A percentile compares a stretch with the other conserved stretches of the same genome.
Evolutionary conservation across 2,888 invertebrate species (phyloP).

Genomic region (Heliconius cydno): DNA sequence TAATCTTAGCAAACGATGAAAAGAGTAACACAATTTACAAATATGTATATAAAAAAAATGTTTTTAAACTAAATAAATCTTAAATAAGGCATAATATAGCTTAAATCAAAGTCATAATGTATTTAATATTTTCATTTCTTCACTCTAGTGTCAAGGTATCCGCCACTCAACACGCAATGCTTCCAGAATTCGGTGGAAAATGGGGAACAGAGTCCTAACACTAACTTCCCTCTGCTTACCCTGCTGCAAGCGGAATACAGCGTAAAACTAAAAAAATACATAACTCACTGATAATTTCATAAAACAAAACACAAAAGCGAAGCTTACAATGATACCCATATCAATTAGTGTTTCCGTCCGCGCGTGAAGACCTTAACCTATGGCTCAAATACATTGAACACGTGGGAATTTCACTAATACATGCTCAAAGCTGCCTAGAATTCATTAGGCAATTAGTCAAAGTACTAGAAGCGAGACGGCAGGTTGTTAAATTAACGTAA

Average conservation of each 20-base stretch:
- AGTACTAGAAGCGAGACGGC: conserved; percentile 19
- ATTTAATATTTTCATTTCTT: no score
- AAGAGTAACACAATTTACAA: no score
- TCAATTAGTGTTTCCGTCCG: conserved; percentile 36
- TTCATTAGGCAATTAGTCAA: conserved; percentile 33
- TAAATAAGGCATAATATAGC: no score
- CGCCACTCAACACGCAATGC: no score
- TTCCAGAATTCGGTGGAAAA: no score
- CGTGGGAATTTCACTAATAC: conserved; percentile 46
- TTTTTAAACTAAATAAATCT: no score
- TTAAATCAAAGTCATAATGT: no score
- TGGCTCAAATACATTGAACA: conserved; percentile 42
- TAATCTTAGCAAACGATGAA: no score
- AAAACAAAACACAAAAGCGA: conserved; percentile 10
- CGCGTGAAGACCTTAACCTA: conserved; percentile 47
- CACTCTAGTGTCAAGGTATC: no score
- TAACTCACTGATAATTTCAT: neutral
- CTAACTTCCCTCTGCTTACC: neutral
- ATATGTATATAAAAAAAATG: no score
- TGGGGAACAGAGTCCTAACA: no score
- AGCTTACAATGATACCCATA: conserved; percentile 10
- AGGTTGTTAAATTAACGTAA: conserved; percentile 1
- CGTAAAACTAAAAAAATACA: neutral
- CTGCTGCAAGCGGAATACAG: neutral
- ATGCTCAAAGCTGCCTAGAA: conserved; percentile 26